Evolutionary conservation across 2,113 vertebrate species (phyloP), one percentile per base, ranked within the genome.

Genomic region (Campylorhamphus procurvoides): DNA sequence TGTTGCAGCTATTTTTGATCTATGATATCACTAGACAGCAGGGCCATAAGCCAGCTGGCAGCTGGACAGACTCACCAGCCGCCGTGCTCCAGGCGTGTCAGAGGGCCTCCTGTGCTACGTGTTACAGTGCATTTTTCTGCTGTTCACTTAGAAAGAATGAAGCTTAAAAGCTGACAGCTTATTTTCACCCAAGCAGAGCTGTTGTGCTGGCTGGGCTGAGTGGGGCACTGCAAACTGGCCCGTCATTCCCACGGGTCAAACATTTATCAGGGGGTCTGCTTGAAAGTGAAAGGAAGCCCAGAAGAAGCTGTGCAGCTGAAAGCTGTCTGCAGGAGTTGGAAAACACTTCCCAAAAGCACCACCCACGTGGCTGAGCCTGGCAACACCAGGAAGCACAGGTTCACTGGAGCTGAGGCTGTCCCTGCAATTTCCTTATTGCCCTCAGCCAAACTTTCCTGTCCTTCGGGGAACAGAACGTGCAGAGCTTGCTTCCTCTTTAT

Each of bases 1-100:
- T 71, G 80, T 89, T 81, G 73, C 68, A 92, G 93, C 94, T 95
- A 93, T 94, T 96, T 93, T 87, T 84, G 91, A 92, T 93, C 72
- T 59, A 68, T 94, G 92, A 86, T 90, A 93, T 90, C 94, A 95
- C 71, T 84, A 90, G 83, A 86, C 86, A 75, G 13, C 4, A 55
- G 86, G 91, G 94, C 94, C 28, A 1, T 28, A 20, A 78, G 95
- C 93, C 96, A 97, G 76, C 95, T 94, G 95, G 96, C 86, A 3
- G 85, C 63, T 52, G 75, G 80, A 81, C 39, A 49, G 89, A 4
- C 60, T 87, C 56, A 1, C 35, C 87, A 77, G 76, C 64, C 84
- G 87, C 67, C 24, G 0, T 3, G 64, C 86, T 88, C 79, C 91
- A 68, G 73, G 89, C 89, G n/a, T 18, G 49, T 56, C 9, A 10